Evolutionary conservation across 1,140 invertebrate genomes (phyloP).

Genomic region (Procambarus clarkii): DNA sequence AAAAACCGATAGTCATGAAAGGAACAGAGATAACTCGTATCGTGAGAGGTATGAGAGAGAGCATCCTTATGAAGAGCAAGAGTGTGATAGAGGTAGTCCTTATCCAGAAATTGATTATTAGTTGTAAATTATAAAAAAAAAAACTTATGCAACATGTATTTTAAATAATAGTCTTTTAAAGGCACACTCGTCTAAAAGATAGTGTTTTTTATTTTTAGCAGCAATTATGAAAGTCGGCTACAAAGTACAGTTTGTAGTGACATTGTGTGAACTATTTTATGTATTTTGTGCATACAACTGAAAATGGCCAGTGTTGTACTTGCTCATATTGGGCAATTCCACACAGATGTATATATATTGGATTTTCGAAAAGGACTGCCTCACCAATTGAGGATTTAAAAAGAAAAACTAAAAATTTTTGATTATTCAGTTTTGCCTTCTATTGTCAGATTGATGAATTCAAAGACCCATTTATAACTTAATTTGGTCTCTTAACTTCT

Average conservation of each 20-base stretch:
- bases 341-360: slow-evolving; percentile 6
- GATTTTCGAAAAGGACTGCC: background rate
- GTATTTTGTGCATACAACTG: background rate
- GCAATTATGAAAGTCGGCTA: background rate
- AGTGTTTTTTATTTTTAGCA: background rate
- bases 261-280: background rate
- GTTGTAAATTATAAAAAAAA: background rate
- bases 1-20: background rate
- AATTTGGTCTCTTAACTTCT: no score
- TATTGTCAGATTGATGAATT: no score
- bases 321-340: slow-evolving; percentile 36
- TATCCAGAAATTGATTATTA: slow-evolving; percentile 52
- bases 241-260: background rate
- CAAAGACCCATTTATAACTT: no score
- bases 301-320: background rate
- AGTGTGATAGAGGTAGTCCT: background rate
- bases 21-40: background rate
- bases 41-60: background rate
- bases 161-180: background rate
- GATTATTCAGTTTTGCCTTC: no score
- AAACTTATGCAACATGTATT: background rate
- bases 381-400: no score
- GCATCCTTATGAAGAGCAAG: background rate
- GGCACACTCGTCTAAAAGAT: background rate
- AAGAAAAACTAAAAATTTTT: no score